phyloP scores from a whole-genome alignment of 1,140 invertebrate species.

The Atta colombica region DNA sequence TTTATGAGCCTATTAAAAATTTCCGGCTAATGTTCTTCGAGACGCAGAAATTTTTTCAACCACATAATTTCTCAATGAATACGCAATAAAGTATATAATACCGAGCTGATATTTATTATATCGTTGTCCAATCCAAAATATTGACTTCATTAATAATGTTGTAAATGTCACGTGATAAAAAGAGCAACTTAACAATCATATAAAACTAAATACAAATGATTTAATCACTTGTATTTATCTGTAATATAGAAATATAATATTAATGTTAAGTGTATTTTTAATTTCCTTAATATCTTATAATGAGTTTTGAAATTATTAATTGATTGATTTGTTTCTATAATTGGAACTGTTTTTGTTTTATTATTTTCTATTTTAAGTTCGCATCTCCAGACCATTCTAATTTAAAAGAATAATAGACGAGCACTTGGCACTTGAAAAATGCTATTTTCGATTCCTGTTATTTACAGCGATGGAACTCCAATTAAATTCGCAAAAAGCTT shows the following conservation, averaged over 20 bases:
- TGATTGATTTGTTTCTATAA: neutral
- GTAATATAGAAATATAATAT: neutral
- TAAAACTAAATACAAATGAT: neutral
- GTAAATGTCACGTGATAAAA: neutral
- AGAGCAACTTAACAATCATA: constrained; percentile 10
- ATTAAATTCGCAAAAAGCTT: constrained; percentile 61
- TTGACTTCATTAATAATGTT: neutral
- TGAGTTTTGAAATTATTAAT: neutral
- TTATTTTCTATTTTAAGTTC: neutral
- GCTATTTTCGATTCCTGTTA: constrained; percentile 34
- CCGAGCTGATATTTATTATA: neutral
- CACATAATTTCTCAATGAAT: constrained; percentile 24
- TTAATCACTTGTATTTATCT: neutral
- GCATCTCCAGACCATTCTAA: neutral
- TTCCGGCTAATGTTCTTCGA: constrained; percentile 26
- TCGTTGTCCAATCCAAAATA: neutral
- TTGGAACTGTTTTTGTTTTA: neutral
- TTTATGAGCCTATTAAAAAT: constrained; percentile 60
- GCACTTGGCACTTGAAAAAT: neutral
- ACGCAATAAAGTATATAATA: constrained; percentile 33
- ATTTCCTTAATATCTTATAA: neutral
- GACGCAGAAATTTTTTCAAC: constrained; percentile 25
- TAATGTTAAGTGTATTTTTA: neutral
- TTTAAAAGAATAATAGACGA: constrained; percentile 15
- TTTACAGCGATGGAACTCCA: constrained; percentile 44